Evolutionary conservation across 1,140 invertebrate genomes (phyloP).

Genomic region (Leptonema lineaticorne): DNA sequence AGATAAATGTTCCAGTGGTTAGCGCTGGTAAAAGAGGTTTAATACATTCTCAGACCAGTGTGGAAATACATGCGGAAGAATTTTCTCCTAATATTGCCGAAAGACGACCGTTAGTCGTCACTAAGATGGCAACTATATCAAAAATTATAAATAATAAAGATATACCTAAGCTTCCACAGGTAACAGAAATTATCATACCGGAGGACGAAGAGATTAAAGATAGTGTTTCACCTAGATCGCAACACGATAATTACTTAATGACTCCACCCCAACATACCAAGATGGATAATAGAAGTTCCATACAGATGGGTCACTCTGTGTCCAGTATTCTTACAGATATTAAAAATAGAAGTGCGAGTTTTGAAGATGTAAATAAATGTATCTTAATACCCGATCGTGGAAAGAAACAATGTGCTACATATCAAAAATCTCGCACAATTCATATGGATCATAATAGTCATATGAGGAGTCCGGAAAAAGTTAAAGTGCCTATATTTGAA

Average conservation of each 20-base stretch:
- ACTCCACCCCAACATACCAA: slow-evolving; percentile 45
- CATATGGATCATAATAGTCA: too few relatives aligned
- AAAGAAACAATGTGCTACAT: slow-evolving; percentile 36
- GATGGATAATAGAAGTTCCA: slow-evolving; percentile 54
- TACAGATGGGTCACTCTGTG: slow-evolving; percentile 61
- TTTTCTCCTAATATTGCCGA: slow-evolving; percentile 50
- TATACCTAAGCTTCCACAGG: slow-evolving; percentile 62
- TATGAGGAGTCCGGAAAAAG: slow-evolving; percentile 42
- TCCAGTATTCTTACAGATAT: slow-evolving; percentile 62
- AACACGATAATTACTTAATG: slow-evolving; percentile 48
- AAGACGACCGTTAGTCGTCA: slow-evolving; percentile 48
- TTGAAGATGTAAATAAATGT: slow-evolving; percentile 40
- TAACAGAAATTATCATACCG: slow-evolving; percentile 63
- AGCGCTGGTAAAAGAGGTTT: slow-evolving; percentile 55
- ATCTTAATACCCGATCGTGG: slow-evolving; percentile 29
- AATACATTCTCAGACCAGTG: slow-evolving; percentile 54
- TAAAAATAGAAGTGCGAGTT: slow-evolving; percentile 45
- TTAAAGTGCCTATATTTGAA: slow-evolving; percentile 38
- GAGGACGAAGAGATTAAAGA: slow-evolving; percentile 49
- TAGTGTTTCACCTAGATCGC: slow-evolving; percentile 31
- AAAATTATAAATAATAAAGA: slow-evolving; percentile 56
- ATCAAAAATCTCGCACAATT: slow-evolving; percentile 45
- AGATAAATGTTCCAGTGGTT: slow-evolving; percentile 64
- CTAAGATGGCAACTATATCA: slow-evolving; percentile 52
- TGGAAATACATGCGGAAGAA: slow-evolving; percentile 54